These are phyloP conservation scores for Phlogophora meticulosa DNA, from an alignment of 2,888 invertebrate species.

Conservation along the genomic window DNA sequence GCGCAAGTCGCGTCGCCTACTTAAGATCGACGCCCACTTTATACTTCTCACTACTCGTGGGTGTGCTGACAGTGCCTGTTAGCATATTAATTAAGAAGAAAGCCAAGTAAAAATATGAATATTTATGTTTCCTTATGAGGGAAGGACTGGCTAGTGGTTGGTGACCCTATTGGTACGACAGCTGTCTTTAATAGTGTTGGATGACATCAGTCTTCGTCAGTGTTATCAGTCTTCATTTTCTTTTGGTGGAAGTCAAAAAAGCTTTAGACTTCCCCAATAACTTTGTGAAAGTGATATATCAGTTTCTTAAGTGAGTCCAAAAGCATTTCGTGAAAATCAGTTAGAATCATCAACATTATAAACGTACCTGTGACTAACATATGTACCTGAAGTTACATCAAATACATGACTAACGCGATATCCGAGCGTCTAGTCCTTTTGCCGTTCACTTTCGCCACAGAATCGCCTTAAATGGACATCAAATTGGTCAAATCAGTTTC, in stretches of 20 bases:
- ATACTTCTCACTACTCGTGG: slow-evolving; percentile 80
- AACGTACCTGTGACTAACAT: slow-evolving; percentile 26
- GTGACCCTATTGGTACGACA: slow-evolving; percentile 27
- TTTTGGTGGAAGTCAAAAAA: background rate
- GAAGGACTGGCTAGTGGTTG: slow-evolving; percentile 56
- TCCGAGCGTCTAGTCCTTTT: slow-evolving; percentile 63
- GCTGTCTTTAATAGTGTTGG: slow-evolving; percentile 9
- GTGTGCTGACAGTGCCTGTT: slow-evolving; percentile 89
- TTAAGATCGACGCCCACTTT: slow-evolving; percentile 78
- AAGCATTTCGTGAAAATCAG: background rate
- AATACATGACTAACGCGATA: slow-evolving; percentile 62
- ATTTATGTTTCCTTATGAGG: slow-evolving; percentile 79
- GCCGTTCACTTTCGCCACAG: slow-evolving; percentile 73
- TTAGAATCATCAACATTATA: slow-evolving; percentile 14
- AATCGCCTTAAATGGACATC: slow-evolving; percentile 71
- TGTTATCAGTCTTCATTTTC: background rate
- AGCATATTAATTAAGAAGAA: slow-evolving; percentile 90
- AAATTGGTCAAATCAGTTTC: slow-evolving; percentile 74
- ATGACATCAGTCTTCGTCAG: too few relatives aligned
- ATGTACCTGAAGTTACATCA: slow-evolving; percentile 48
- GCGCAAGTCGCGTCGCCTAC: slow-evolving; percentile 79
- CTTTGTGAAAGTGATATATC: background rate
- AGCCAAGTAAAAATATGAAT: slow-evolving; percentile 86
- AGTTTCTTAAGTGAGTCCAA: too few relatives aligned
- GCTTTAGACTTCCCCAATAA: background rate